Base-by-base conservation (phyloP, 2,888 invertebrate genomes). In the Nomada fabriciana region DNA sequence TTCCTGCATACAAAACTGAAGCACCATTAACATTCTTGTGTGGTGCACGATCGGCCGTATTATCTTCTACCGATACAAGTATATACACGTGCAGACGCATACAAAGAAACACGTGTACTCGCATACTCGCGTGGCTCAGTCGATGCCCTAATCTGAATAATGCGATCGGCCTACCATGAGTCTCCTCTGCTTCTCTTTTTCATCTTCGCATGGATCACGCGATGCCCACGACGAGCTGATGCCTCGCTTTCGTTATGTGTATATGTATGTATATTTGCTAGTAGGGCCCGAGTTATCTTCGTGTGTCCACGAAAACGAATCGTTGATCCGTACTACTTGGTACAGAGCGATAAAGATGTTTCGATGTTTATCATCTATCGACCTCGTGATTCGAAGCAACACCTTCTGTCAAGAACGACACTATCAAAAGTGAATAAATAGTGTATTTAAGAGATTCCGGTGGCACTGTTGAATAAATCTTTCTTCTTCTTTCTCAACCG, bases 1-100 rank as follows among this genome's bases (percentile, higher is more conserved):
- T 91, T 91, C 91, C 91, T 91, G 90, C 90, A 90, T 90, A 90
- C 86, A 87, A 90, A 89, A 90, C 83, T 84, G 86, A 86, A 88
- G 84, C 81, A 83, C 84, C 89, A 90, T 90, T 90, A 90, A 90
- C 88, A 90, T 91, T 91, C 84, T 89, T 86, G 82, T 84, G 80
- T 75, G 80, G 81, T 86, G 81, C 80, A 85, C 77, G 84, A 81
- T 80, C 86, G 81, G 76, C 86, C 82, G 86, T 74, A 84, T 89
- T 88, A 88, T 83, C 82, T 86, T 82, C 78, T 83, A 80, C 79
- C 84, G 80, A 84, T 85, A 76, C 79, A 82, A 73, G 73, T 69
- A 75, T 70, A 59, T 82, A 78, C 77, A 75, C 80, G 69, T 74
- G 67, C 67, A 67, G 71, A 67, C 79, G 42, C 69, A 59, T 74